phyloP scores from a whole-genome alignment of 2,888 invertebrate species.

The Falcaria lacertinaria region DNA sequence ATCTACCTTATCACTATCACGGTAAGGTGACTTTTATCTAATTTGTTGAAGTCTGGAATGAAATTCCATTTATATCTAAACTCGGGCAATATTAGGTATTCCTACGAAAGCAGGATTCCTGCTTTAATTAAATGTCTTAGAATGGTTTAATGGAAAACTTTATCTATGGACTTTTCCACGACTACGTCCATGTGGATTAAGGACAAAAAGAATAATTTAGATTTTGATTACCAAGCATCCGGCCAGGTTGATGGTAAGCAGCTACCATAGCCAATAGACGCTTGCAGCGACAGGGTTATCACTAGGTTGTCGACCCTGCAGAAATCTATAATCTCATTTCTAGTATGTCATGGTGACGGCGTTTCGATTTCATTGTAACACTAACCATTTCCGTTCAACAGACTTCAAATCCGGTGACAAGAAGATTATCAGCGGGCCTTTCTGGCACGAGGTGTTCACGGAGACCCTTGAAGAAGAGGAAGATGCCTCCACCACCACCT shows the following conservation, averaged over 20 bases:
- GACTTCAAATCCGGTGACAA: constrained; percentile 72
- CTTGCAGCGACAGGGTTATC: too few species aligned
- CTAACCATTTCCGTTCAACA: constrained; percentile 20
- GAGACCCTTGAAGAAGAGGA: constrained; percentile 65
- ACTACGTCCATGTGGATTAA: too few species aligned
- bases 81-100: neutral
- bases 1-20: neutral
- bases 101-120: too few species aligned
- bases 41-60: neutral
- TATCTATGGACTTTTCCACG: too few species aligned
- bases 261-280: too few species aligned
- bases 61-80: neutral
- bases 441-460: constrained; percentile 71
- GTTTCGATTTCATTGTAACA: too few species aligned
- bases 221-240: too few species aligned
- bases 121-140: neutral
- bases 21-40: neutral
- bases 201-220: too few species aligned
- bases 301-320: too few species aligned
- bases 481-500: constrained; percentile 77
- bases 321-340: too few species aligned
- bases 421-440: constrained; percentile 59
- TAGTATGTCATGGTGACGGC: too few species aligned
- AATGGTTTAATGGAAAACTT: neutral
- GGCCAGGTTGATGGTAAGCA: too few species aligned